Conservation (phyloP, 2,113 vertebrate genomes). For the Prochilodus magdalenae region DNA sequence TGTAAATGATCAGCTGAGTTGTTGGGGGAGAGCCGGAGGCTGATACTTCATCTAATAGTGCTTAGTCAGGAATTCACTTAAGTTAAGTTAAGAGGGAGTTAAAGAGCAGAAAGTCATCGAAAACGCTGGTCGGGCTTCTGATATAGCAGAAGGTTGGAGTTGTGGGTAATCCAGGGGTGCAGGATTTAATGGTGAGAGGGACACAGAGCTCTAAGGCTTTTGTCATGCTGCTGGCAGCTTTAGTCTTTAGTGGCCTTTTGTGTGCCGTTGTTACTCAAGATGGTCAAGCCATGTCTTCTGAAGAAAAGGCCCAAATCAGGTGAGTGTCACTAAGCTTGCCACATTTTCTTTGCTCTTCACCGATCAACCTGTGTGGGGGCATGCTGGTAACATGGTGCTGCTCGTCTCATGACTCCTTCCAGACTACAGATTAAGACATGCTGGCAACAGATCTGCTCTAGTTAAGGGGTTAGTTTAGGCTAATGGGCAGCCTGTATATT, state of each 20-base stretch:
- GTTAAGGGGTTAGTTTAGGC: background rate
- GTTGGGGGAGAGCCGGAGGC: background rate
- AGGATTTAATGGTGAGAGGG: slow-evolving; percentile 25
- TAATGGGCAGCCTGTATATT: background rate
- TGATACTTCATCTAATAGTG: background rate
- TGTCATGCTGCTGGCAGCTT: slow-evolving; percentile 56
- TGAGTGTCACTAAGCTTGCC: slow-evolving; percentile 43
- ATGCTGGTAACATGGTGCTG: too few species aligned
- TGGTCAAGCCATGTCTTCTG: slow-evolving; percentile 72
- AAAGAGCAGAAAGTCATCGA: background rate
- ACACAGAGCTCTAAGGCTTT: background rate
- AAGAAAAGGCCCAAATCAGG: slow-evolving; percentile 78
- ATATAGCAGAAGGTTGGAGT: too few species aligned
- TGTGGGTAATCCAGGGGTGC: background rate
- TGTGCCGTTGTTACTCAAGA: slow-evolving; percentile 67
- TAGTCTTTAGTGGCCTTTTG: slow-evolving; percentile 63
- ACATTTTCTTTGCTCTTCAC: background rate
- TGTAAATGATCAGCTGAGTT: background rate
- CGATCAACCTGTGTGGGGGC: too few species aligned
- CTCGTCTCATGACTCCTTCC: too few species aligned
- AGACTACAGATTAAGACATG: too few species aligned
- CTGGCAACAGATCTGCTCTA: too few species aligned
- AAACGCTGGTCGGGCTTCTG: too few species aligned
- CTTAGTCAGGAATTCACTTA: background rate
- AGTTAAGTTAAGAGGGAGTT: background rate